These are phyloP conservation scores for Hymenopus coronatus DNA, from an alignment of 2,888 invertebrate genomes.

Conservation along the genomic window DNA sequence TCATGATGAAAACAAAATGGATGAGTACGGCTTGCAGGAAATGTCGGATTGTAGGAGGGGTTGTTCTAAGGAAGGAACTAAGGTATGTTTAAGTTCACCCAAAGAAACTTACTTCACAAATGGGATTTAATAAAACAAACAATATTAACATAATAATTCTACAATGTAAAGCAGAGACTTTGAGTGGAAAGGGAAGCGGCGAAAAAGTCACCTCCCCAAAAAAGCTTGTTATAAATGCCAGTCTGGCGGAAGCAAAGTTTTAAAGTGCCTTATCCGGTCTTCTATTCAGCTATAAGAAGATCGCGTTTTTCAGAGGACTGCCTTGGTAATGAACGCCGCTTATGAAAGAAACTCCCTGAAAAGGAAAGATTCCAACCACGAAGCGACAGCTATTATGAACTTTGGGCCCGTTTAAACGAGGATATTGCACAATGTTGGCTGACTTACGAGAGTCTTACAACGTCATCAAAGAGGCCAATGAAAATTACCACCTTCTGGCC, in stretches of 20 bases:
- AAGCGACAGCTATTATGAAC: constrained; percentile 13
- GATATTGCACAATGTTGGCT: constrained; percentile 17
- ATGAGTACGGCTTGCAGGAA: too few species aligned
- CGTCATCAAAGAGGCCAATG: constrained; percentile 13
- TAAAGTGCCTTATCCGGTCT: background rate
- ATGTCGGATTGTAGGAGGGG: too few species aligned
- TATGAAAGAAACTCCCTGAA: constrained; percentile 1
- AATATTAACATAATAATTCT: background rate
- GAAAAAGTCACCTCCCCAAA: background rate
- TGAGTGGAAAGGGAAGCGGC: background rate
- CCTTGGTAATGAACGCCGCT: background rate
- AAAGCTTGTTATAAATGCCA: background rate
- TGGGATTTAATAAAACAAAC: background rate
- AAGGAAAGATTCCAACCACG: constrained; percentile 16
- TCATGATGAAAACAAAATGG: too few species aligned
- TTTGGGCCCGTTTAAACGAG: constrained; percentile 1
- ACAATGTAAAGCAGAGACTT: background rate
- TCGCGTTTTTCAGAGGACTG: background rate
- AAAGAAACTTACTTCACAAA: background rate
- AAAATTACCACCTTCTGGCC: constrained; percentile 13
- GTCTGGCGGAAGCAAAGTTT: background rate
- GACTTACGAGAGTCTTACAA: constrained; percentile 1
- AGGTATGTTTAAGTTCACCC: background rate
- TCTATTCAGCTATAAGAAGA: background rate
- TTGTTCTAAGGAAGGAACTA: background rate